Percentiles rank a stretch among this genome's conserved stretches.
phyloP scores from a whole-genome alignment of 2,888 invertebrate species.

The Fragum whitleyi region DNA sequence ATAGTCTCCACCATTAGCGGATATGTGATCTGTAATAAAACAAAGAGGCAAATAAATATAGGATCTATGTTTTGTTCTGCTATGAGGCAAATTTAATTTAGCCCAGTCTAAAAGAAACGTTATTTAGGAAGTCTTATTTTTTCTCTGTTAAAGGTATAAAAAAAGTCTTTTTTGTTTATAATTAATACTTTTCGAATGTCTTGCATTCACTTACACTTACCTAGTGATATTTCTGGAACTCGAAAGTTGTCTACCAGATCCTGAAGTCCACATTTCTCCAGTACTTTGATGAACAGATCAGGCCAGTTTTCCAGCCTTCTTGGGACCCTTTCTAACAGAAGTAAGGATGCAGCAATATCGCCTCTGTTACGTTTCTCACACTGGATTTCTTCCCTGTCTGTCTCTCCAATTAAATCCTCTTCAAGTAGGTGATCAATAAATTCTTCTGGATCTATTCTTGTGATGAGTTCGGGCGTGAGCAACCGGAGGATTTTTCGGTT shows the following conservation, averaged over 20 bases:
- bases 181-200: too few species aligned
- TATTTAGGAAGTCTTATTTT: too few species aligned
- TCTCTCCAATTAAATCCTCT: conserved; percentile 28
- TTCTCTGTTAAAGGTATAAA: too few species aligned
- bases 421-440: conserved; percentile 40
- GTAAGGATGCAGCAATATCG: conserved; percentile 35
- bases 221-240: not conserved
- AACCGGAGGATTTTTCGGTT: conserved; percentile 21
- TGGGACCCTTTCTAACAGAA: conserved; percentile 41
- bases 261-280: conserved; percentile 27
- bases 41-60: too few species aligned
- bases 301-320: conserved; percentile 33
- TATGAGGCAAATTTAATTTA: too few species aligned
- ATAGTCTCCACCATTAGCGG: too few species aligned
- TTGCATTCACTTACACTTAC: too few species aligned
- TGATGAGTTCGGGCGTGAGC: conserved; percentile 43
- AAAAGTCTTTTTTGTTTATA: too few species aligned
- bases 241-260: conserved; percentile 21
- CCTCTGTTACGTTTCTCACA: conserved; percentile 39
- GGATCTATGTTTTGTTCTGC: too few species aligned
- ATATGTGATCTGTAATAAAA: too few species aligned
- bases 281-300: conserved; percentile 30
- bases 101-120: too few species aligned
- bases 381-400: conserved; percentile 37
- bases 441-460: conserved; percentile 39